Evolutionary conservation across 1,140 invertebrate species (phyloP), one percentile per base, ranked within the genome.

Genomic region (Agrypnia vestita): DNA sequence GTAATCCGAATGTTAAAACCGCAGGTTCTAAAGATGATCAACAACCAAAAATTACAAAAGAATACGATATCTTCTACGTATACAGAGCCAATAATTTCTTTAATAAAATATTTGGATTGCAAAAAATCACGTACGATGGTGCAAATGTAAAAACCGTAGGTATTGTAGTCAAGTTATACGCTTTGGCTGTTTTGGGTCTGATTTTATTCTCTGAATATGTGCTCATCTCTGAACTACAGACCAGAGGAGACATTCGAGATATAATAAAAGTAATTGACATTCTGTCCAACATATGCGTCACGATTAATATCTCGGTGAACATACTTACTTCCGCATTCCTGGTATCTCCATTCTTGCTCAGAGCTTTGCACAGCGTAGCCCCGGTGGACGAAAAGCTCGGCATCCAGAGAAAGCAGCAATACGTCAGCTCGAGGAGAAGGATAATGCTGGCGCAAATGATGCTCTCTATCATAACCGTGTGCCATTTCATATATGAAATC

Each of bases 381-480:
- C 55, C 72, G n/a, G 59, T 82, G 3, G 80, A 82, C 56, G 64
- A 76, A 56, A 79, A 82, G 51, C 74, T 82, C 10, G 59, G 74
- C 19, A 77, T 77, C 12, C 4, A 35, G 8, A 35, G 59, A 13
- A 78, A 73, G 6, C 49, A 73, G 10, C 71, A 78, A 46, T 81
- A 81, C 55, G 35, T 55, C 9, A 25, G 59, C 47, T 71, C 78
- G 25, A 49, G 67, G 35, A 75, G 13, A 13, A 75, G 76, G n/a
- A 79, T 82, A 11, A 35, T 78, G 7, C 12, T 82, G n/a, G 19
- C 76, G 6, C 49, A 56, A 12, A 43, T 76, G 19, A 13, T 43
- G 43, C 71, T 75, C 46, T 0, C 71, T 3, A 43, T 51, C 17
- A 6, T 72, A 49, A 47, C 17, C n/a, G n/a, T 43, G 0, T 9